phyloP scores from a whole-genome alignment of 2,797 vertebrate species.

The Eidolon dupreanum region DNA sequence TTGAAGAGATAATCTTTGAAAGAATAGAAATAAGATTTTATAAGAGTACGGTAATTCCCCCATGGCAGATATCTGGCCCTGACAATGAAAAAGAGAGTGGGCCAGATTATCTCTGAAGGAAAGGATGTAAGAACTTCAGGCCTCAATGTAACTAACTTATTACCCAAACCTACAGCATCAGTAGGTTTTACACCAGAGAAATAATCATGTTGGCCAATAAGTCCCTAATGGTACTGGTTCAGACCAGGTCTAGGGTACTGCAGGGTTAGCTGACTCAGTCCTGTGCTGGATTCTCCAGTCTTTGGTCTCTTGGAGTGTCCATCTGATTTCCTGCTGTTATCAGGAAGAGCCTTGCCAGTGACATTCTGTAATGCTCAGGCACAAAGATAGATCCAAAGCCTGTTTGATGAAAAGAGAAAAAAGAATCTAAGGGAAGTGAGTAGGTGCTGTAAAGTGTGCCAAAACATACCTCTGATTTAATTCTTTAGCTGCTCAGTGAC shows the following conservation, averaged over 20 bases:
- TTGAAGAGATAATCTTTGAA: background rate
- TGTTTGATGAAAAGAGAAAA: constrained; percentile 60
- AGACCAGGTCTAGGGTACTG: constrained; percentile 4
- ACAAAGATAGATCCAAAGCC: constrained; percentile 32
- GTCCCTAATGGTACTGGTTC: constrained; percentile 51
- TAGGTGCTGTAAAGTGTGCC: constrained; percentile 36
- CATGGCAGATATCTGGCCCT: background rate
- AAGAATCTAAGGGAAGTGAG: constrained; percentile 60
- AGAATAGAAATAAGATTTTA: background rate
- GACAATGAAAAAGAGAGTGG: background rate
- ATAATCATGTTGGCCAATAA: background rate
- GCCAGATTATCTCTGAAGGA: background rate
- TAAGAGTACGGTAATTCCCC: background rate
- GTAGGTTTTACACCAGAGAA: background rate
- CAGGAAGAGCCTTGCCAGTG: constrained; percentile 51
- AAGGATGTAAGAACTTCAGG: background rate
- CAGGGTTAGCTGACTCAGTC: background rate
- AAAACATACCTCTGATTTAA: constrained; percentile 67
- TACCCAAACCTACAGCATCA: background rate
- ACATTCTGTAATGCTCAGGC: constrained; percentile 60
- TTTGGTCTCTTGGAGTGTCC: constrained; percentile 55
- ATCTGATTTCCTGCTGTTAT: constrained; percentile 71
- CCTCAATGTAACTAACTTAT: background rate
- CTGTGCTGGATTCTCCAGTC: constrained; percentile 41
- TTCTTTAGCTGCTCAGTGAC: constrained; percentile 59